A percentile compares a stretch with the other conserved stretches of the same genome.
phyloP scores from a whole-genome alignment of 2,888 invertebrate genomes.

The Synanthedon vespiformis region DNA sequence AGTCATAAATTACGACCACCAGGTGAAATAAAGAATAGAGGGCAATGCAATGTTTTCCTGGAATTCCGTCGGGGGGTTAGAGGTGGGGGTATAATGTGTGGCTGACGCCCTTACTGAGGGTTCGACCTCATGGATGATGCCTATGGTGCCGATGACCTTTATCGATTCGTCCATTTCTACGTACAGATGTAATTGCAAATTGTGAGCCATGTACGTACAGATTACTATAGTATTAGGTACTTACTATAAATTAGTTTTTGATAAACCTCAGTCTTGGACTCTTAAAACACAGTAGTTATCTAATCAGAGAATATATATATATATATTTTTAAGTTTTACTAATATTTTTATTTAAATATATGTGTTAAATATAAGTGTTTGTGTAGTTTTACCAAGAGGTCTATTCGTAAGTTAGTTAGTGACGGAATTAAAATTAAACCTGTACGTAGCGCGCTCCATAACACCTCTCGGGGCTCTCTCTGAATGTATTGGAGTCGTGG shows the following conservation, averaged over 20 bases:
- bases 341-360: no score
- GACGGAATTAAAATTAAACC: no score
- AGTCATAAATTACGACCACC: constrained; percentile 11
- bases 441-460: no score
- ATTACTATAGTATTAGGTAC: constrained; percentile 7
- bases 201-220: constrained; percentile 11
- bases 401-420: no score
- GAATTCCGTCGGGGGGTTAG: constrained; percentile 45
- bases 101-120: constrained; percentile 56
- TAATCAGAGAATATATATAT: no score
- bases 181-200: constrained; percentile 55
- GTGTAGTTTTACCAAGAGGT: no score
- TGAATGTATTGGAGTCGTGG: no score
- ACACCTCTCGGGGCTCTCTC: no score
- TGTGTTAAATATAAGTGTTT: no score
- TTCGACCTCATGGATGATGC: constrained; percentile 53
- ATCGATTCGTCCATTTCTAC: constrained; percentile 60
- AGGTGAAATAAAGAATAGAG: constrained; percentile 46
- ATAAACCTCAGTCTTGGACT: constrained; percentile 12
- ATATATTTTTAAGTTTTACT: no score
- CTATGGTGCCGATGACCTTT: constrained; percentile 66
- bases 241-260: constrained; percentile 15
- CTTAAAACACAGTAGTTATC: neutral
- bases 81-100: constrained; percentile 47
- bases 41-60: constrained; percentile 46